phyloP scores from a whole-genome alignment of 2,797 vertebrate species.

The Loriculus beryllinus region DNA sequence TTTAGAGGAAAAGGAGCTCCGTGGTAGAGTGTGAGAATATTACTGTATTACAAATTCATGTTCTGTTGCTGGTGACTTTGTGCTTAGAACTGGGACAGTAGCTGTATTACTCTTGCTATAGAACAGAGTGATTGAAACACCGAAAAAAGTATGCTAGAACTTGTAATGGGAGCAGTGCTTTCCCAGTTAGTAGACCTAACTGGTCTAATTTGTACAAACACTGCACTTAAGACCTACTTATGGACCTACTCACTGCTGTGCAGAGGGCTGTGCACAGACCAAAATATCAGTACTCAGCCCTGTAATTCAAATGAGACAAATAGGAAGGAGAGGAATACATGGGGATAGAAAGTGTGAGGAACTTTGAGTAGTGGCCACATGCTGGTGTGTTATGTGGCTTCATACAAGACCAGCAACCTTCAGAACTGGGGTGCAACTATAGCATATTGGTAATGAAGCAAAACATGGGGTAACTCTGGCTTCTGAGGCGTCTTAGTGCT shows the following conservation, averaged over 20 bases:
- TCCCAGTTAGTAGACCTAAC: background rate
- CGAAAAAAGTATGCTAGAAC: background rate
- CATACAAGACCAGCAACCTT: background rate
- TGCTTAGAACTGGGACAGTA: background rate
- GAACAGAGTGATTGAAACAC: background rate
- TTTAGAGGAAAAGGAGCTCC: background rate
- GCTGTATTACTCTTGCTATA: background rate
- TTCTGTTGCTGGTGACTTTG: background rate
- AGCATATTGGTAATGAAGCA: background rate
- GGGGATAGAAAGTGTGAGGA: background rate
- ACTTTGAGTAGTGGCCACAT: background rate
- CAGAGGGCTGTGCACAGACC: background rate
- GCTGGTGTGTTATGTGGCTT: background rate
- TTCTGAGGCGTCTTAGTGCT: background rate
- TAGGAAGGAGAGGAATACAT: background rate
- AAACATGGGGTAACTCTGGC: rapidly evolving
- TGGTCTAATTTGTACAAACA: background rate
- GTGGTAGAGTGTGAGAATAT: background rate
- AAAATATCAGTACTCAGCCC: background rate
- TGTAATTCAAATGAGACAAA: background rate
- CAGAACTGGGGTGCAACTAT: background rate
- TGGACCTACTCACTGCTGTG: background rate
- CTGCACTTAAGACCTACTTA: background rate
- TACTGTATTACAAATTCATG: background rate
- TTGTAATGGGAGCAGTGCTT: background rate